phyloP scores from a whole-genome alignment of 2,797 vertebrate genomes.

The Phoeniculus purpureus region DNA sequence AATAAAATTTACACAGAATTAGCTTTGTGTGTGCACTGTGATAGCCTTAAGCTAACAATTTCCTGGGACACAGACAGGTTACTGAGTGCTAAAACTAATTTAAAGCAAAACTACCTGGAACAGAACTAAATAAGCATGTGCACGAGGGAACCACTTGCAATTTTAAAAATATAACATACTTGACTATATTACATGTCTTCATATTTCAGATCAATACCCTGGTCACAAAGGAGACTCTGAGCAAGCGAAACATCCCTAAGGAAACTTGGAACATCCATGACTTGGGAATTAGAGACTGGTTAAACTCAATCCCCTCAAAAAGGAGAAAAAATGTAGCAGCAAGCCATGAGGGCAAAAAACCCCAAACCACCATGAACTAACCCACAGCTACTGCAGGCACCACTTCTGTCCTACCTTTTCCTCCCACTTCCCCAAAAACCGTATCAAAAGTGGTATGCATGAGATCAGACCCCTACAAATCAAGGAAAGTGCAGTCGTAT shows the following conservation, averaged over 20 bases:
- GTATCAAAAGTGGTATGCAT: rapidly evolving
- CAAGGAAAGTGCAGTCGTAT: not conserved
- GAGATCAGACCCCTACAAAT: not conserved
- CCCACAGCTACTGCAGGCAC: not conserved
- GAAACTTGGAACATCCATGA: not conserved
- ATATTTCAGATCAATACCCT: not conserved
- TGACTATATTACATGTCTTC: not conserved
- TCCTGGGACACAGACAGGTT: not conserved
- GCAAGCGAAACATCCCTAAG: not conserved
- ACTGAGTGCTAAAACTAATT: not conserved
- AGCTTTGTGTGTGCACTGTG: not conserved
- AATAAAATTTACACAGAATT: not conserved
- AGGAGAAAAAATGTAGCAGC: not conserved
- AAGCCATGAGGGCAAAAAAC: not conserved
- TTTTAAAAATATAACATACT: not conserved
- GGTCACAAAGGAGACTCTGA: not conserved
- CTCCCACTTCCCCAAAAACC: not conserved
- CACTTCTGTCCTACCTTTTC: not conserved
- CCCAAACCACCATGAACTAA: not conserved
- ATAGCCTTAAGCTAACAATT: not conserved
- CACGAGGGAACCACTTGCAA: not conserved
- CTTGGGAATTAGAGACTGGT: rapidly evolving
- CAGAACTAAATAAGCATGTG: not conserved
- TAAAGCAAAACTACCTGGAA: not conserved
- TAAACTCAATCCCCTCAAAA: not conserved